Evolutionary conservation across 1,140 invertebrate species (phyloP), one percentile per base, ranked within the genome.

Genomic region (Notospermus geniculatus): DNA sequence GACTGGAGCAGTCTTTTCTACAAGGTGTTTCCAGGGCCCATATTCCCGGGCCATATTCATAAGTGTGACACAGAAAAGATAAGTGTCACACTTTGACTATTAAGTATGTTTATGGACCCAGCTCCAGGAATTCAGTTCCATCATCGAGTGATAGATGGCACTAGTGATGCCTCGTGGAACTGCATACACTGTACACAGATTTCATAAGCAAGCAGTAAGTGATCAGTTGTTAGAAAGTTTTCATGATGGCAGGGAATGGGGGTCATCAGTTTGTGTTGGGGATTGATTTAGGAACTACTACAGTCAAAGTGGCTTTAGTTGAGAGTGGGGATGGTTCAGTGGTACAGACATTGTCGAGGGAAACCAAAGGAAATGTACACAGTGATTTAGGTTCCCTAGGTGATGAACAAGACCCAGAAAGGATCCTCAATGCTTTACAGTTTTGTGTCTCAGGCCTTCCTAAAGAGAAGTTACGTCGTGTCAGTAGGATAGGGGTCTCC

Each of bases 221-320:
- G n/a, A n/a, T 4, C 32, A 36, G 4, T 36, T 36, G 32, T 36
- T 36, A 15, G 32, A 15, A 36, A 15, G 4, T 36, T 36, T 36
- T 15, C 32, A 36, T 36, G 5, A 36, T 36, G 32, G 32, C 32
- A 36, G 32, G 15, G 32, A 36, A 50, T 50, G 46, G 19, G 4
- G 46, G 46, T n/a, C n/a, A 5, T 19, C 4, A 23, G 4, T 62
- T 64, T 64, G 81, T 89, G 32, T 80, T 93, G 50, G 91, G 91
- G n/a, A 88, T 93, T 67, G 91, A 93, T 72, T 86, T 93, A 45
- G 91, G 91, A 1, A 93, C 91, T 1, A 92, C 90, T 7, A 91
- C 90, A 0, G 89, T 93, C 0, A 93, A 93, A 85, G 87, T 89
- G 36, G 88, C 87, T 64, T 80, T 93, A 2, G 84, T 89, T 52